Base-by-base conservation (phyloP, 2,113 vertebrate genomes). In the Rostratula benghalensis region DNA sequence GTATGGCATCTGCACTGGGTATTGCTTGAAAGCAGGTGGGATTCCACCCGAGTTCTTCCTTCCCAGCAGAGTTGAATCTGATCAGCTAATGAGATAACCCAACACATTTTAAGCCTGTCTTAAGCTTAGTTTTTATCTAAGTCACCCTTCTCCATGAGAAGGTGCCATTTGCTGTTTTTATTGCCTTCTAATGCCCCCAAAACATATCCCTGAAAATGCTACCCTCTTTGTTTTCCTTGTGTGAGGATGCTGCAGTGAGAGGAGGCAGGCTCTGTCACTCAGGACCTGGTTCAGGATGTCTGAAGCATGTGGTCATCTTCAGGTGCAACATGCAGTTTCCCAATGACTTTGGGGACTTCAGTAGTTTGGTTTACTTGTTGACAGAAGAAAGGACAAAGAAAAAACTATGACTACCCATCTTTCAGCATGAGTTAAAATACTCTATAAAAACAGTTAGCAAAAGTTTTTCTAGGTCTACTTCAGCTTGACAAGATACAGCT, bases 401-500 rank as follows among this genome's bases (percentile, higher is more conserved):
- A 70, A 92, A 84, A 50, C 21, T 39, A 3, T 28, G n/a, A 54
- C 61, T 1, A 0, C 22, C 22, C 23, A 14, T 73, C 70, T 73
- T 87, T 79, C 84, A 77, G 35, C 8, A 7, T 30, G 41, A 84
- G 25, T 83, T 91, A 68, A 88, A 94, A 88, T 73, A 48, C 17
- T 68, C 27, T 33, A 2, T 17, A 53, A 80, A 86, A 83, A 54
- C 8, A 9, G 27, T 59, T 48, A 59, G 24, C 5, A 5, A 16
- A 82, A 61, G 25, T 50, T 94, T 73, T 82, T 81, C 30, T 75
- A 82, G 87, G 78, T 89, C 57, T 93, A 69, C 41, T 76, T 90
- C 53, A 53, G 43, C 81, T 81, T 89, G 50, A 69, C 87, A 91
- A 83, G 45, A 89, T 82, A 57, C 28, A 73, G n/a, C 67, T 90